Conservation (phyloP, 2,113 vertebrate species). For the Rattus rattus region DNA sequence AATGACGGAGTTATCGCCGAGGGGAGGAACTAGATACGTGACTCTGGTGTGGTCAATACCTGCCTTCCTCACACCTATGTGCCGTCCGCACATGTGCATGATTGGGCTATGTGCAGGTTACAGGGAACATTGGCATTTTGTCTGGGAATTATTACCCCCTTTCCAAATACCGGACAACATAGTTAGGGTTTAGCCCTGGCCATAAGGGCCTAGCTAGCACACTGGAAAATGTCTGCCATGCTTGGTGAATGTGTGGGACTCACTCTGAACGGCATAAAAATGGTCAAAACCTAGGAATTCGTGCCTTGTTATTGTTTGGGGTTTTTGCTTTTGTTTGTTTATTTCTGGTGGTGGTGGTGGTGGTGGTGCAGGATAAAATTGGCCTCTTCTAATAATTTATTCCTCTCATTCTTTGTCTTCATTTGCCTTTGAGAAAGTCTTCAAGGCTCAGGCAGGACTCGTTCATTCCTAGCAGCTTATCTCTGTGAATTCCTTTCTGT, state of each 20-base stretch:
- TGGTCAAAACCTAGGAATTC: slow-evolving; percentile 67
- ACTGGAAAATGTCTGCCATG: slow-evolving; percentile 44
- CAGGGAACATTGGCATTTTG: background rate
- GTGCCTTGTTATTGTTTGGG: slow-evolving; percentile 40
- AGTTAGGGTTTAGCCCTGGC: slow-evolving; percentile 35
- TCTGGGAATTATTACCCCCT: background rate
- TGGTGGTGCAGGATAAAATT: slow-evolving; percentile 54
- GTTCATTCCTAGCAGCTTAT: slow-evolving; percentile 80
- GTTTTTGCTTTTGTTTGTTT: too few species aligned
- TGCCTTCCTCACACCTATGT: background rate
- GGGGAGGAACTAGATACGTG: background rate
- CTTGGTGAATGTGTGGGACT: slow-evolving; percentile 47
- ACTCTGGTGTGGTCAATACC: slow-evolving; percentile 14
- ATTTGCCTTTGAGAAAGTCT: slow-evolving; percentile 75
- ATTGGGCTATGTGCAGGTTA: background rate
- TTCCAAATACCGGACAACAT: background rate
- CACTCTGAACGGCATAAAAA: slow-evolving; percentile 69
- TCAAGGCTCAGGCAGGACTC: slow-evolving; percentile 74
- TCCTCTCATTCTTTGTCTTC: slow-evolving; percentile 74
- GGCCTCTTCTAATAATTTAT: slow-evolving; percentile 81
- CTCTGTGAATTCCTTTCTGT: slow-evolving; percentile 87
- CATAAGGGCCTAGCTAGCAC: slow-evolving; percentile 39
- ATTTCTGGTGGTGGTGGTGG: background rate
- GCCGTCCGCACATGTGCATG: background rate
- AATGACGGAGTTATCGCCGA: background rate